phyloP scores from a whole-genome alignment of 2,113 vertebrate genomes.

The Shinisaurus crocodilurus region DNA sequence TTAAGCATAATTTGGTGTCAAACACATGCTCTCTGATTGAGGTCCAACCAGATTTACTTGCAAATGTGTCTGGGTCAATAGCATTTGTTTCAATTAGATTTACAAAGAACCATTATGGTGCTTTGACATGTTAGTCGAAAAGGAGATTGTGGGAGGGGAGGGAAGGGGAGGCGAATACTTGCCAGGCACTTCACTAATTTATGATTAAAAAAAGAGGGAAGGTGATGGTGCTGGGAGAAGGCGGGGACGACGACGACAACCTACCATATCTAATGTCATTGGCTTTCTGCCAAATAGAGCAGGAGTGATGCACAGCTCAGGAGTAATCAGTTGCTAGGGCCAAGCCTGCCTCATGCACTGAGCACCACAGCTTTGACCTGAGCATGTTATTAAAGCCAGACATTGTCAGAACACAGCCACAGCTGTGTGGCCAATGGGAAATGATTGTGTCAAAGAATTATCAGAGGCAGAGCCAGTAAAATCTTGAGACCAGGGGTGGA shows the following conservation, averaged over 20 bases:
- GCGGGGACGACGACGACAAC: too few relatives aligned
- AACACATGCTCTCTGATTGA: constrained; percentile 63
- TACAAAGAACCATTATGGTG: constrained; percentile 70
- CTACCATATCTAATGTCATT: constrained; percentile 31
- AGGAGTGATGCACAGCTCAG: constrained; percentile 45
- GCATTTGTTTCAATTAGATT: constrained; percentile 78
- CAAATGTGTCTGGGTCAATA: constrained; percentile 69
- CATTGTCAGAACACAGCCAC: background rate
- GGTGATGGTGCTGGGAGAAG: background rate
- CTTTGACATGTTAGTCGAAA: constrained; percentile 56
- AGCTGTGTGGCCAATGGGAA: constrained; percentile 24
- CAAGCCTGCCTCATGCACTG: constrained; percentile 25
- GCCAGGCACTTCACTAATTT: constrained; percentile 58
- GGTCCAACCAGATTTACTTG: constrained; percentile 72
- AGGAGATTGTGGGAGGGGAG: constrained; percentile 19
- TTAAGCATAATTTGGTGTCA: constrained; percentile 72
- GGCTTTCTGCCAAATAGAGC: constrained; percentile 29
- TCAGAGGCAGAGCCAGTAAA: background rate
- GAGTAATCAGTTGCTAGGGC: constrained; percentile 44
- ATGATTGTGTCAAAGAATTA: background rate
- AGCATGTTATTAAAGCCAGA: constrained; percentile 18
- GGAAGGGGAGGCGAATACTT: constrained; percentile 30
- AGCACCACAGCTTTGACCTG: background rate
- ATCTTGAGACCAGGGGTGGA: background rate
- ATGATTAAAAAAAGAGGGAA: constrained; percentile 35